Evolutionary conservation across 2,113 vertebrate genomes (phyloP).

Genomic region (Brachyistius frenatus): DNA sequence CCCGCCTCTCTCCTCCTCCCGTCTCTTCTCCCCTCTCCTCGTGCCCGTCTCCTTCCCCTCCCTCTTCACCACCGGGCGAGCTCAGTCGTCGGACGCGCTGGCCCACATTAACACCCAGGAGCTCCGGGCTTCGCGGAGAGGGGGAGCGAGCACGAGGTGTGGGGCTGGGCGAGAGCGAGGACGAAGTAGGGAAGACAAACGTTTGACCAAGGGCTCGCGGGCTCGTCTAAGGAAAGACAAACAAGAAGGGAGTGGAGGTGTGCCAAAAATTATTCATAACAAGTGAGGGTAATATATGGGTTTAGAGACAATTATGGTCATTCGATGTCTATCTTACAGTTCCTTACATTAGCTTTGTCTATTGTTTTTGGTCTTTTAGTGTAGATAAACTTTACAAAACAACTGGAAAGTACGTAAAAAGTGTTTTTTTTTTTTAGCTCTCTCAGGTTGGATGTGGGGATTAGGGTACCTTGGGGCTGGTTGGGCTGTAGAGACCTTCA

Average conservation of each 20-base stretch:
- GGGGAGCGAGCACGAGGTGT: constrained; percentile 65
- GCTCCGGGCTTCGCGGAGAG: constrained; percentile 68
- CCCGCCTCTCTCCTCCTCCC: constrained; percentile 61
- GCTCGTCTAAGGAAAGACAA: constrained; percentile 57
- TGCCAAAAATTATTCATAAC: background rate
- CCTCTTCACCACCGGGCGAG: constrained; percentile 59
- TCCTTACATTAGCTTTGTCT: no score
- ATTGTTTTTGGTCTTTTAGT: no score
- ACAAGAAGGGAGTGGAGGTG: background rate
- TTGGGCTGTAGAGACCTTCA: constrained; percentile 81
- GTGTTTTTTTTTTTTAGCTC: background rate
- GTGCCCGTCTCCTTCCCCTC: constrained; percentile 53
- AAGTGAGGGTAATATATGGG: background rate
- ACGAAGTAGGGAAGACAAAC: constrained; percentile 84
- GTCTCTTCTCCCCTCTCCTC: constrained; percentile 55
- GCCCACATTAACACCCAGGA: constrained; percentile 81
- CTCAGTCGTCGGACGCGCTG: constrained; percentile 83
- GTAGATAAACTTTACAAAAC: background rate
- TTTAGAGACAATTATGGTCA: background rate
- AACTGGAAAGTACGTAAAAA: background rate
- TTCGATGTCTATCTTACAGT: no score
- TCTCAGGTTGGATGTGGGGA: background rate
- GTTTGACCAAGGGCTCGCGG: constrained; percentile 60
- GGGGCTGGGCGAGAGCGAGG: constrained; percentile 58
- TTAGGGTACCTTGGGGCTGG: constrained; percentile 75